Evolutionary conservation across 2,113 vertebrate genomes (phyloP), one percentile per base, ranked within the genome.

Genomic region (Syngnathus scovelli): DNA sequence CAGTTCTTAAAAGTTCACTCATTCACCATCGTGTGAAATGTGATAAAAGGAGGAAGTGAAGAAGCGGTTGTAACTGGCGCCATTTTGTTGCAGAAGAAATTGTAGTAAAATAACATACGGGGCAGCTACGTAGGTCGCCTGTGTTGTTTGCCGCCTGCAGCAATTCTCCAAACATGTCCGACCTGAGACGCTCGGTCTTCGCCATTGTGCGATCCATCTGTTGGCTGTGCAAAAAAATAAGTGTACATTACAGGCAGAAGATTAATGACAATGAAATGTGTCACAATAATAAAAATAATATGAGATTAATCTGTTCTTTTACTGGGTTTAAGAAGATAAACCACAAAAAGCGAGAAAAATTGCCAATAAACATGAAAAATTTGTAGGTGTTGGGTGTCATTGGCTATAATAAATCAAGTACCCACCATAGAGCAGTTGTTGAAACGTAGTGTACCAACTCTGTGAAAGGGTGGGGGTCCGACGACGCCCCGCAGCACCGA

Each of bases 391-490:
- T 43, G 41, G 44, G 13, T 48, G 44, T 18, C 5, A 48, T 48
- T 6, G 44, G 13, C 16, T 16, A 48, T 16, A 16, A 15, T 11
- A 48, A 70, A 37, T 77, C 39, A 60, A 61, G 49, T 59, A 78
- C 95, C 95, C 90, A 99, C 97, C 97, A 99, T 56, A 99, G 89
- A 74, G 96, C 93, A 52, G 95, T 99, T 61, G 96, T 98, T 61
- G 97, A 99, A 85, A 99, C 95, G 33, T 99, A 99, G 83, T 96
- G 95, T 68, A 99, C 97, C 39, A 96, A 92, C 69, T 99, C 95
- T 0, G 95, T 98, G 75, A 98, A 99, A 67, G 97, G 97, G 49
- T 98, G 90, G 0, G 96, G 97, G 70, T 99, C 97, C 27, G 96
- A 96, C 0, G 96, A 96, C 1, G 97, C 96, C 39, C 96, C 96